Percentiles rank a stretch among this genome's conserved stretches.
phyloP scores from a whole-genome alignment of 2,113 vertebrate species.

The Mastomys coucha region DNA sequence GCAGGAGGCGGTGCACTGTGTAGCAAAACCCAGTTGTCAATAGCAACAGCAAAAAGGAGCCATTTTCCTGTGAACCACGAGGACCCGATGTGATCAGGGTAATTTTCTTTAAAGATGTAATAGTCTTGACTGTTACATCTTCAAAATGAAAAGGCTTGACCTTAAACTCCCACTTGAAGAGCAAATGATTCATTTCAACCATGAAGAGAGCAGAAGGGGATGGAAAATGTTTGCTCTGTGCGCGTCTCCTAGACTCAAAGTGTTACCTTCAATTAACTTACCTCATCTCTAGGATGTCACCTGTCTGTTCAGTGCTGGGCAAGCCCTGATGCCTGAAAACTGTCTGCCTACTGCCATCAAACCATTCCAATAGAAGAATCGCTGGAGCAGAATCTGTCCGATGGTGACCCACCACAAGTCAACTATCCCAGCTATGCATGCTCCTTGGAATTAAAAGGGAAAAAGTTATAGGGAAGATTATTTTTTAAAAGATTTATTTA shows the following conservation, averaged over 20 bases:
- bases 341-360: background rate
- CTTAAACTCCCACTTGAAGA: constrained; percentile 46
- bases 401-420: background rate
- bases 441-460: background rate
- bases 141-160: constrained; percentile 53
- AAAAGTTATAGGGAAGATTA: background rate
- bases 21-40: constrained; percentile 2
- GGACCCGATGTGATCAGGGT: background rate
- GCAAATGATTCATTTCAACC: constrained; percentile 42
- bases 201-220: background rate
- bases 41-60: constrained; percentile 44
- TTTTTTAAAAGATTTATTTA: too few species aligned
- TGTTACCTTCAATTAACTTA: constrained; percentile 26
- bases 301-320: background rate
- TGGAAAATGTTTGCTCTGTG: background rate
- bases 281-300: constrained; percentile 6
- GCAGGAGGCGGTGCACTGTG: too few species aligned
- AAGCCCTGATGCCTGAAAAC: background rate
- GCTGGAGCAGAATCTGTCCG: background rate
- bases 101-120: constrained; percentile 29
- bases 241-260: background rate
- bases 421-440: constrained; percentile 18
- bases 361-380: background rate
- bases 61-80: constrained; percentile 29
- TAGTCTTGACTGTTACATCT: constrained; percentile 27